phyloP scores from a whole-genome alignment of 2,797 vertebrate genomes.

The Semotilus atromaculatus region DNA sequence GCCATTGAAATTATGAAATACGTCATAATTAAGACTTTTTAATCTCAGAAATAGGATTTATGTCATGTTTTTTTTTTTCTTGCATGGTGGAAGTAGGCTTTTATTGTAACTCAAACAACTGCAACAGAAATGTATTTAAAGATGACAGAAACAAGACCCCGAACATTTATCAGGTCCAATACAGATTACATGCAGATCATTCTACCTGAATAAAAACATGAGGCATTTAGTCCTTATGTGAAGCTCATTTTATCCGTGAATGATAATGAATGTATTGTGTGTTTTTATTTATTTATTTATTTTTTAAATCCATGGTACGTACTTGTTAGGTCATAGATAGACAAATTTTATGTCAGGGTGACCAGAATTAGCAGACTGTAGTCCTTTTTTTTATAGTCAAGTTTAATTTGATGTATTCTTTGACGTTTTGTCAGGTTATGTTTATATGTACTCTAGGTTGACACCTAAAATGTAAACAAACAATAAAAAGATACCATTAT shows the following conservation, averaged over 20 bases:
- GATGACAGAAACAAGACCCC: constrained; percentile 2
- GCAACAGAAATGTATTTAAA: neutral
- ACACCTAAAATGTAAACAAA: constrained; percentile 72
- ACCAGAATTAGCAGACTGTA: constrained; percentile 60
- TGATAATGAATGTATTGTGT: constrained; percentile 78
- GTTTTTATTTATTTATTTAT: neutral
- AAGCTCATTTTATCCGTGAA: constrained; percentile 67
- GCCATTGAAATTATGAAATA: neutral
- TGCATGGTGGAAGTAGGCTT: neutral
- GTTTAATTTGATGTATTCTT: constrained; percentile 78
- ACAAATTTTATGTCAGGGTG: constrained; percentile 63
- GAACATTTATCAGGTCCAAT: constrained; percentile 41
- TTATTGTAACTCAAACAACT: neutral
- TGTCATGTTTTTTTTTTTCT: neutral
- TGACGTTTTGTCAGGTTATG: constrained; percentile 65
- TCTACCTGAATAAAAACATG: constrained; percentile 62
- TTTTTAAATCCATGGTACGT: constrained; percentile 70
- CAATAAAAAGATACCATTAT: constrained; percentile 70
- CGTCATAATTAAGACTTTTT: neutral
- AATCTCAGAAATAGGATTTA: neutral
- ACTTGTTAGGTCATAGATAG: constrained; percentile 73
- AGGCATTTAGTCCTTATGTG: constrained; percentile 68
- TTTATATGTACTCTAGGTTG: constrained; percentile 79
- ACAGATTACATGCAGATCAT: constrained; percentile 56
- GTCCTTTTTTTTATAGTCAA: constrained; percentile 66